Base-by-base conservation (phyloP, 64 coral and sea anemone species). In the Trachythela sp. region DNA sequence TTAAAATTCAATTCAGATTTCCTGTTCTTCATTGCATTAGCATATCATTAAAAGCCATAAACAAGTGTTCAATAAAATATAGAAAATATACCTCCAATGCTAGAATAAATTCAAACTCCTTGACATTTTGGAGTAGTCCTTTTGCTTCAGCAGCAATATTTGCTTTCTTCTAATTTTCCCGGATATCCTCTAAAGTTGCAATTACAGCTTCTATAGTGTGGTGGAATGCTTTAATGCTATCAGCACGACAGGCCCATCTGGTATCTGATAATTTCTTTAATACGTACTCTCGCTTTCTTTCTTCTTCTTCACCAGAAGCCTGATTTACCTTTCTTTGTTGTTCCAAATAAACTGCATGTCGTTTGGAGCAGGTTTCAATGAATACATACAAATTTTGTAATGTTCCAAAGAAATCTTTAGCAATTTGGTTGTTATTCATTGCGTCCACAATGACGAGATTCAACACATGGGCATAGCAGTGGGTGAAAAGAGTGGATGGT, bases 341-440 rank as follows among this genome's bases (percentile, higher is more conserved):
- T 80, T 80, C 37, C 32, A 80, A 37, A 39, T 80, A 80, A 35
- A 80, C 37, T 38, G 30, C 75, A 80, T 80, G 75, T 80, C 75
- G 75, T 39, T 80, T 80, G 4, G 75, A 39, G 75, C 75, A 80
- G 17, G 75, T 80, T 37, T 80, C 75, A 39, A 80, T 80, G 38
- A 80, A 80, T 80, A 80, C 75, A 80, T 80, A 80, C 75, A 80
- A 39, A 80, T 80, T 80, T 80, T 80, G 75, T 39, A 80, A 80
- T 39, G 75, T 80, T 80, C 34, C 75, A 80, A 80, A 80, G 33
- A 80, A 80, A 39, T 80, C 75, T 39, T 30, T 80, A 37, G 75
- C 75, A 35, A 80, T 80, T 38, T 29, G 75, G 38, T 80, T 80
- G 75, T 80, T 80, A 80, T 35, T 80, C 34, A 80, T 80, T 30